Evolutionary conservation across 2,888 invertebrate species (phyloP).

Genomic region (Stenichneumon culpator): DNA sequence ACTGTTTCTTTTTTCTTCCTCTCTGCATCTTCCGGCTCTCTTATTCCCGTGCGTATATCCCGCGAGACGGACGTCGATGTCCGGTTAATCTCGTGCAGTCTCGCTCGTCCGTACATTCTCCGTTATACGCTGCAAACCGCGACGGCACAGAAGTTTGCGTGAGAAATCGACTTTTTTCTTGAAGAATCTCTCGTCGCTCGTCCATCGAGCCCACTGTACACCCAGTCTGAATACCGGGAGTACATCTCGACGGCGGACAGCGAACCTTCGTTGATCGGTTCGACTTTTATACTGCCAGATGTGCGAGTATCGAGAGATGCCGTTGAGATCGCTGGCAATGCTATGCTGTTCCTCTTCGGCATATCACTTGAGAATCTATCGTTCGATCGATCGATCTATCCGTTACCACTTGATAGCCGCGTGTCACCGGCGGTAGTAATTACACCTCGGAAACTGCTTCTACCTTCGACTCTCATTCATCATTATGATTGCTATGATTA

Average conservation of each 20-base stretch:
- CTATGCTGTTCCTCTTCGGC: constrained; percentile 21
- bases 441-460: constrained; percentile 64
- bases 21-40: constrained; percentile 43
- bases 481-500: constrained; percentile 54
- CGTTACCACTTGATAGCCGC: constrained; percentile 53
- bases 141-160: constrained; percentile 63
- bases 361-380: constrained; percentile 48
- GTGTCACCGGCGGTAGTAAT: constrained; percentile 65
- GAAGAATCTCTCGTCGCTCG: constrained; percentile 38
- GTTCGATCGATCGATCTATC: constrained; percentile 54
- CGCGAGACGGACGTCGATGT: constrained; percentile 50
- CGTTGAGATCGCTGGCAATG: constrained; percentile 18
- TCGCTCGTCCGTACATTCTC: constrained; percentile 27
- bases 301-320: constrained; percentile 20
- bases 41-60: constrained; percentile 2
- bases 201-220: constrained; percentile 9
- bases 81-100: constrained; percentile 56
- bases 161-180: constrained; percentile 68
- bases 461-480: constrained; percentile 61
- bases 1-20: constrained; percentile 42
- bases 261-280: not conserved
- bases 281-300: constrained; percentile 32
- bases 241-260: constrained; percentile 5
- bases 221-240: not conserved
- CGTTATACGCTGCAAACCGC: constrained; percentile 27